These are phyloP conservation scores for Antheraea yamamai DNA, from an alignment of 2,888 invertebrate genomes.

Conservation along the genomic window DNA sequence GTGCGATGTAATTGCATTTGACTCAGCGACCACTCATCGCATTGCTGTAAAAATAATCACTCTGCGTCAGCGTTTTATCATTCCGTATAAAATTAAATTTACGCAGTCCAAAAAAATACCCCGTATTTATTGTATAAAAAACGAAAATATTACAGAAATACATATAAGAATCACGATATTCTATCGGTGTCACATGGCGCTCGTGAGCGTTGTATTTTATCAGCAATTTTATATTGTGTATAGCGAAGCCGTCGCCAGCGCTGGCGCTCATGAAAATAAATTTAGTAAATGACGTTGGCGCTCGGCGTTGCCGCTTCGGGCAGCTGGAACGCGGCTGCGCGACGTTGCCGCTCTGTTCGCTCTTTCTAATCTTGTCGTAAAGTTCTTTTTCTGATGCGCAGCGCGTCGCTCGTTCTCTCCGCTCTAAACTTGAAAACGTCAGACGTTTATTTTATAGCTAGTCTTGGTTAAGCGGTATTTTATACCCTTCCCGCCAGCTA, in stretches of 20 bases:
- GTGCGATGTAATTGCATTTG: slow-evolving; percentile 55
- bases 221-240: slow-evolving; percentile 38
- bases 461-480: slow-evolving; percentile 72
- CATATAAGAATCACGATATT: slow-evolving; percentile 61
- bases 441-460: slow-evolving; percentile 79
- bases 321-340: slow-evolving; percentile 77
- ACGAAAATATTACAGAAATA: slow-evolving; percentile 50
- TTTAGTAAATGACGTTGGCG: slow-evolving; percentile 81
- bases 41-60: slow-evolving; percentile 77
- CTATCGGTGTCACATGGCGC: slow-evolving; percentile 63
- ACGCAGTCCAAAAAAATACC: slow-evolving; percentile 31
- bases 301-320: slow-evolving; percentile 73
- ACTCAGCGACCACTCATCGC: slow-evolving; percentile 78
- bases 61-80: slow-evolving; percentile 80
- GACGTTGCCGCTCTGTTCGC: slow-evolving; percentile 77
- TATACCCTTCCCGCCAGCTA: slow-evolving; percentile 67
- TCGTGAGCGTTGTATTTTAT: slow-evolving; percentile 45
- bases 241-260: slow-evolving; percentile 75
- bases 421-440: slow-evolving; percentile 78
- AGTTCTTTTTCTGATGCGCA: slow-evolving; percentile 82
- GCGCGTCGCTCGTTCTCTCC: slow-evolving; percentile 77
- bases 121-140: slow-evolving; percentile 24
- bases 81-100: slow-evolving; percentile 66
- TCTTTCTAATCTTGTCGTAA: slow-evolving; percentile 83
- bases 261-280: slow-evolving; percentile 81